Percentiles rank a stretch among this genome's conserved stretches.
Conservation (phyloP, 2,888 invertebrate genomes). For the Chloroclystis v-ata region DNA sequence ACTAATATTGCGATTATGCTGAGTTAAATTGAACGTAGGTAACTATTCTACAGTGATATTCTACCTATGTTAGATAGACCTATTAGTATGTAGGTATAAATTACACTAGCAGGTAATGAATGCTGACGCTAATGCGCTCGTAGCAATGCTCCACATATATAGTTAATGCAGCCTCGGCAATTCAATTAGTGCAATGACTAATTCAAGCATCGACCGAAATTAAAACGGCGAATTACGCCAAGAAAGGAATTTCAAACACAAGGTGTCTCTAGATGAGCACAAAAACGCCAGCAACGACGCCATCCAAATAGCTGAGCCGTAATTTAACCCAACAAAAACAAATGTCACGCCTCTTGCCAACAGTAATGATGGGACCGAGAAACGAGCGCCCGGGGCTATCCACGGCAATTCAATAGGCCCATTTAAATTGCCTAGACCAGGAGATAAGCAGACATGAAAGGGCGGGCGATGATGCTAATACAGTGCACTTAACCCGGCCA, state of each 20-base stretch:
- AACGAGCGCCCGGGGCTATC: constrained; percentile 29
- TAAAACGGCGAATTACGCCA: constrained; percentile 7
- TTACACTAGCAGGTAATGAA: constrained; percentile 27
- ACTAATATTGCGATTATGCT: constrained; percentile 5
- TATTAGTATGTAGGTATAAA: constrained; percentile 24
- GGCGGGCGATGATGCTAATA: constrained; percentile 72
- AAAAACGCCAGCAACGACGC: constrained; percentile 9
- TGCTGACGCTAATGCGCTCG: constrained; percentile 26
- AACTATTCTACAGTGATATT: constrained; percentile 8
- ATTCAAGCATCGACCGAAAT: constrained; percentile 12
- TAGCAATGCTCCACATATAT: constrained; percentile 14
- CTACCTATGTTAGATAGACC: constrained; percentile 6
- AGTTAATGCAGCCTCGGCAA: constrained; percentile 22
- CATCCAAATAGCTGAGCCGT: constrained; percentile 11
- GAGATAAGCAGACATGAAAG: constrained; percentile 73
- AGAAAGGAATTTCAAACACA: constrained; percentile 3
- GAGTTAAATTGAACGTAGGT: constrained; percentile 1
- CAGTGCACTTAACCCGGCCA: constrained; percentile 70
- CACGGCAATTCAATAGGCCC: constrained; percentile 63
- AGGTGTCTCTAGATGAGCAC: constrained; percentile 8
- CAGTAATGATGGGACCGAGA: constrained; percentile 24
- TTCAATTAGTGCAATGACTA: constrained; percentile 26
- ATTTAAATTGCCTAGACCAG: constrained; percentile 63
- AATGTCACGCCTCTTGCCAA: constrained; percentile 24
- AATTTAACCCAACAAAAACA: constrained; percentile 23